Conservation (phyloP, 2,797 vertebrate genomes). For the Tachyglossus aculeatus region DNA sequence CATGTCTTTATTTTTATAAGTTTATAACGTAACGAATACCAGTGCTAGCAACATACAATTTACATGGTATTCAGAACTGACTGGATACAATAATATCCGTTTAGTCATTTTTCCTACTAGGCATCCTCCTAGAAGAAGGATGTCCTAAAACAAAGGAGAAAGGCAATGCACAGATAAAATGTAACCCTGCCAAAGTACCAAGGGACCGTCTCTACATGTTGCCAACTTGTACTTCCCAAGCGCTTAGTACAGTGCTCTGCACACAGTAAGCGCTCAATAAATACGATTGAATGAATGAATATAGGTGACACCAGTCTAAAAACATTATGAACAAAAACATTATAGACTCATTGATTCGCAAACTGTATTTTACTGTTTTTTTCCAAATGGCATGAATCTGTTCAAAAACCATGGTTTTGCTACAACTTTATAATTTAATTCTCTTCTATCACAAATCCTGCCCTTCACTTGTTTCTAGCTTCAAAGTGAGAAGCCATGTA, state of each 20-base stretch:
- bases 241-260: too few species aligned
- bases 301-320: slow-evolving; percentile 19
- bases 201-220: too few species aligned
- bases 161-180: background rate
- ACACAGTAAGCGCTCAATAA: too few species aligned
- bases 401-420: slow-evolving; percentile 32
- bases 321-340: slow-evolving; percentile 7
- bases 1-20: too few species aligned
- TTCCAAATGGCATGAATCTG: slow-evolving; percentile 41
- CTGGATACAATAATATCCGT: accelerated
- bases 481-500: slow-evolving; percentile 8
- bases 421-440: slow-evolving; percentile 39
- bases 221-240: too few species aligned
- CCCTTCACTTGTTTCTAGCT: slow-evolving; percentile 23
- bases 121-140: accelerated
- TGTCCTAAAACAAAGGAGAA: background rate
- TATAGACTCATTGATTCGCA: slow-evolving; percentile 34
- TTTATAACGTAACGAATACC: too few species aligned
- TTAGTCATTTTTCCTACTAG: background rate
- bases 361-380: slow-evolving; percentile 54
- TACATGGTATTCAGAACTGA: background rate
- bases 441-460: slow-evolving; percentile 1
- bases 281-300: too few species aligned
- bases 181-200: background rate
- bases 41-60: background rate